Conservation (phyloP, 1,140 invertebrate genomes). For the Danaus plexippus region DNA sequence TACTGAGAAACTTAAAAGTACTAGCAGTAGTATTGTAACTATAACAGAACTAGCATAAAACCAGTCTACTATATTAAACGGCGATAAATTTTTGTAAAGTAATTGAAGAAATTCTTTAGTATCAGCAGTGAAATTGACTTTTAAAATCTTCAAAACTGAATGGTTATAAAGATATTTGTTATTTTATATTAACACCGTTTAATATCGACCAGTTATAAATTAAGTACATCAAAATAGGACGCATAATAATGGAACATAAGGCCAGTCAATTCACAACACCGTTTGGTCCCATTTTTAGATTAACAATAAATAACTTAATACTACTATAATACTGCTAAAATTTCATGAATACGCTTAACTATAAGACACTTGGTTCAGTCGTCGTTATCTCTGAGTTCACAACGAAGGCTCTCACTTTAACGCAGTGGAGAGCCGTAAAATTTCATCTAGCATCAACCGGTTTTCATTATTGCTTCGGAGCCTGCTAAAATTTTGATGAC, state of each 20-base stretch:
- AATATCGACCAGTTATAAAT: conserved; percentile 1
- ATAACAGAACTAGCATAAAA: no score
- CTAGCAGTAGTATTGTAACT: no score
- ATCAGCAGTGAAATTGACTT: no score
- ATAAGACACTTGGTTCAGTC: conserved; percentile 57
- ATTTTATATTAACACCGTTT: no score
- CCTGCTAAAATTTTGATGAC: conserved; percentile 7
- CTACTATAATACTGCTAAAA: conserved; percentile 60
- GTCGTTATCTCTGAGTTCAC: conserved; percentile 19
- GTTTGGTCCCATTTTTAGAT: conserved; percentile 56
- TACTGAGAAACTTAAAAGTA: conserved; percentile 38
- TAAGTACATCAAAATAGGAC: conserved; percentile 26
- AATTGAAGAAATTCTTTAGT: no score
- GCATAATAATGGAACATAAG: conserved; percentile 29
- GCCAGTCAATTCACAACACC: conserved; percentile 49
- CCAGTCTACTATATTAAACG: no score
- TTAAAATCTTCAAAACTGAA: no score
- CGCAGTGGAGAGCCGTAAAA: conserved; percentile 2
- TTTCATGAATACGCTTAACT: conserved; percentile 38
- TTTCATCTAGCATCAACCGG: neutral
- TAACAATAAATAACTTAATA: conserved; percentile 53
- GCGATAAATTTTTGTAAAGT: no score
- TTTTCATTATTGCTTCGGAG: neutral
- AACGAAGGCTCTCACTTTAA: conserved; percentile 16
- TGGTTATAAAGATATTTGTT: no score